Evolutionary conservation across 1,140 invertebrate genomes (phyloP), one percentile per base, ranked within the genome.

Genomic region (Drosophila biarmipes): DNA sequence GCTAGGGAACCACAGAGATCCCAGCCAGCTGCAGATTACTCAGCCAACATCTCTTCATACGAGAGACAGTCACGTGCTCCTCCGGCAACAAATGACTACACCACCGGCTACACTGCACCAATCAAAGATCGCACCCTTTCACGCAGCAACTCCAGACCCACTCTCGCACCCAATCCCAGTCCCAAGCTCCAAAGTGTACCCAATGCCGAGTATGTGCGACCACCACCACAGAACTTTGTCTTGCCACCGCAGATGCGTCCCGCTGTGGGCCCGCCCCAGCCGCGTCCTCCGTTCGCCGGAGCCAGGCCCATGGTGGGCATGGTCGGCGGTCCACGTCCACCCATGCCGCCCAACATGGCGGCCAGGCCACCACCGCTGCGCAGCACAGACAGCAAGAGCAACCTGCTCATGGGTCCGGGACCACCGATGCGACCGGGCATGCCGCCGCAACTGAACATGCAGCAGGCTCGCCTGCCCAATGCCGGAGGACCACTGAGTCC

Each of bases 381-480:
- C n/a, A 67, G 56, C 6, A 90, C 76, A 45, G 91, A 92, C 54
- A 92, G 91, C 71, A 86, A 87, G 53, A 90, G 69, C 72, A 92
- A 92, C 38, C 27, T 92, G 67, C 63, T 91, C 0, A 84, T 91
- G 79, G 89, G 81, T 14, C 86, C 80, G 21, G 89, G 81, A 11
- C 86, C 80, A 17, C 85, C 84, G 8, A 84, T 89, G 77, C 57
- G 85, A 6, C 86, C 90, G 11, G 84, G 89, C 19, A 84, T 89
- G 79, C 90, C 90, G 19, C 73, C 64, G 6, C 73, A 67, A 40
- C 53, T 80, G 1, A 81, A 67, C 19, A 68, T 80, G 77, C 69
- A 76, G 72, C 89, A 87, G 59, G 57, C 73, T 10, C 78, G 85
- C 11, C 53, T 75, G 15, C 81, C 78, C 49, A 87, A 72, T 42